These are phyloP conservation scores for Limosa lapponica DNA, from an alignment of 2,797 vertebrate genomes.

Conservation along the genomic window DNA sequence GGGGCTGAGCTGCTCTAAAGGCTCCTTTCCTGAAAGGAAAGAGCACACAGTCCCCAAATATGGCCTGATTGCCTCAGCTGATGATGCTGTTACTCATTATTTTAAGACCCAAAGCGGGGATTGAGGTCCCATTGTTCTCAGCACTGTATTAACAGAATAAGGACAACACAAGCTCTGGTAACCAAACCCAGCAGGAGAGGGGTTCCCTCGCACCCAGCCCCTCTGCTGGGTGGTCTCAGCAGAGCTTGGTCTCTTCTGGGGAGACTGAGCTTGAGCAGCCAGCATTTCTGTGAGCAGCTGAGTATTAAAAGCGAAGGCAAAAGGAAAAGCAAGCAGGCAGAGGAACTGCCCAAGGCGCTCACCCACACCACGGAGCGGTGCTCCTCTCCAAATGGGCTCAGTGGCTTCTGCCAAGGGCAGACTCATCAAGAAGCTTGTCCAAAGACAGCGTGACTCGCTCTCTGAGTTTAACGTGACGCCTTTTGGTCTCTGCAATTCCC, in stretches of 20 bases:
- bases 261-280: background rate
- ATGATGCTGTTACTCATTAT: constrained; percentile 51
- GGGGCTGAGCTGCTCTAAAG: background rate
- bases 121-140: constrained; percentile 1
- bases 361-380: background rate
- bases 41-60: background rate
- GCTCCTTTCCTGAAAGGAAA: background rate
- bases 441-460: constrained; percentile 54
- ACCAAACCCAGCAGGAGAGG: constrained; percentile 38
- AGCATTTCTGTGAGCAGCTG: background rate
- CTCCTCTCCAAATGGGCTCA: constrained; percentile 11
- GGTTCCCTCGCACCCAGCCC: background rate
- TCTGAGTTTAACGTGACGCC: constrained; percentile 61
- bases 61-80: background rate
- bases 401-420: constrained; percentile 67
- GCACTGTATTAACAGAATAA: background rate
- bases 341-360: background rate
- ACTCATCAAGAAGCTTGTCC: constrained; percentile 49
- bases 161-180: background rate
- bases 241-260: background rate
- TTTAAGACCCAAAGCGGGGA: background rate
- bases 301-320: background rate
- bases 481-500: constrained; percentile 71
- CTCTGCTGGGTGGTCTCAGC: background rate
- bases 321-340: background rate